phyloP scores from a whole-genome alignment of 2,888 invertebrate species.

The Acleris cristana region DNA sequence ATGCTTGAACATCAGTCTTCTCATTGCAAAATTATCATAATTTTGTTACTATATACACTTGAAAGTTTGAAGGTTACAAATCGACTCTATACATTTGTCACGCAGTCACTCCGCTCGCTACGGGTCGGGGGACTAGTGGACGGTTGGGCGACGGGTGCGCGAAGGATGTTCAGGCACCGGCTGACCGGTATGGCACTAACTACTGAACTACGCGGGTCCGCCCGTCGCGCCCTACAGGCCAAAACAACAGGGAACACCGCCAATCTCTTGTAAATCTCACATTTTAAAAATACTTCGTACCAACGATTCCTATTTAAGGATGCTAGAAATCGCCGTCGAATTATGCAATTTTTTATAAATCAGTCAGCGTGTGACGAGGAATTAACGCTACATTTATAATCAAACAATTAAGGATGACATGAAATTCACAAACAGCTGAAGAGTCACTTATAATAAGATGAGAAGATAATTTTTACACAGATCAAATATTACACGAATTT shows the following conservation, averaged over 20 bases:
- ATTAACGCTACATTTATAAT: too few relatives aligned
- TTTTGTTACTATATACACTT: conserved; percentile 51
- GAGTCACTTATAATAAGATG: too few relatives aligned
- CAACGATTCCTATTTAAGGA: too few relatives aligned
- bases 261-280: conserved; percentile 21
- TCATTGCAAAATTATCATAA: conserved; percentile 81
- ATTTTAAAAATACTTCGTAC: too few relatives aligned
- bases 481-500: too few relatives aligned
- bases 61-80: conserved; percentile 45
- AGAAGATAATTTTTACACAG: too few relatives aligned
- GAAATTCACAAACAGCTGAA: too few relatives aligned
- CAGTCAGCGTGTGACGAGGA: too few relatives aligned
- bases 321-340: too few relatives aligned
- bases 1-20: conserved; percentile 82
- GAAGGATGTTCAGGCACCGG: not conserved
- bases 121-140: conserved; percentile 7
- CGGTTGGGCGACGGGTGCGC: conserved; percentile 14
- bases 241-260: not conserved
- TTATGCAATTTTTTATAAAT: too few relatives aligned
- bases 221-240: not conserved
- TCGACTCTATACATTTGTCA: conserved; percentile 31
- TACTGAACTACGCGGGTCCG: conserved; percentile 14
- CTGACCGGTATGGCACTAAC: conserved; percentile 34
- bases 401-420: too few relatives aligned
- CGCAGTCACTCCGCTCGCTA: not conserved